phyloP scores from a whole-genome alignment of 2,888 invertebrate genomes.

The Noctua comes region DNA sequence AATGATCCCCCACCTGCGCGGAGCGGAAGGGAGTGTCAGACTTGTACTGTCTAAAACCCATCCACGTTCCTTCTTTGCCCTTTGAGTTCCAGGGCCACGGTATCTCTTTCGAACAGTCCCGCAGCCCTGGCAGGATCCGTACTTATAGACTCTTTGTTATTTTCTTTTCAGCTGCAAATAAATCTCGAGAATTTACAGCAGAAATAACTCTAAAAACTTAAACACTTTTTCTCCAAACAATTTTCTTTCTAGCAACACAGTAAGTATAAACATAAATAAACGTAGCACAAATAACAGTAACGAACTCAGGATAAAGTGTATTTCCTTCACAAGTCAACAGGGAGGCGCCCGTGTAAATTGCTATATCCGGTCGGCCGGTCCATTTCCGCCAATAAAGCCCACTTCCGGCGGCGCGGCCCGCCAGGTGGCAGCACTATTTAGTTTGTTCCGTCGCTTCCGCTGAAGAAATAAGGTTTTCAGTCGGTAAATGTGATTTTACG shows the following conservation, averaged over 20 bases:
- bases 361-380: constrained; percentile 83
- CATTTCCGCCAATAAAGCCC: constrained; percentile 84
- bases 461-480: constrained; percentile 64
- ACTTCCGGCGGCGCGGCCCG: constrained; percentile 74
- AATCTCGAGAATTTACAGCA: not conserved
- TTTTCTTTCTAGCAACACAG: not conserved
- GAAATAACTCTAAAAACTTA: constrained; percentile 2
- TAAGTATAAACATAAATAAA: constrained; percentile 33
- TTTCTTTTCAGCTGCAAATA: not conserved
- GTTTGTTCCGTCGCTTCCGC: constrained; percentile 74
- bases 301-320: constrained; percentile 67
- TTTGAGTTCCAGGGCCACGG: too few species aligned
- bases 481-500: constrained; percentile 66
- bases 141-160: not conserved
- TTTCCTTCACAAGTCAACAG: constrained; percentile 74
- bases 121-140: too few species aligned
- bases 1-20: too few species aligned
- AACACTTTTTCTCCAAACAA: constrained; percentile 9
- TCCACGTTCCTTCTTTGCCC: too few species aligned
- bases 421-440: constrained; percentile 85
- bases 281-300: constrained; percentile 47
- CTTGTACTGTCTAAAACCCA: too few species aligned
- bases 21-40: too few species aligned
- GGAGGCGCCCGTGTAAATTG: constrained; percentile 81
- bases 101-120: too few species aligned